phyloP scores from a whole-genome alignment of 2,888 invertebrate species.

The Sarcophaga variegata region DNA sequence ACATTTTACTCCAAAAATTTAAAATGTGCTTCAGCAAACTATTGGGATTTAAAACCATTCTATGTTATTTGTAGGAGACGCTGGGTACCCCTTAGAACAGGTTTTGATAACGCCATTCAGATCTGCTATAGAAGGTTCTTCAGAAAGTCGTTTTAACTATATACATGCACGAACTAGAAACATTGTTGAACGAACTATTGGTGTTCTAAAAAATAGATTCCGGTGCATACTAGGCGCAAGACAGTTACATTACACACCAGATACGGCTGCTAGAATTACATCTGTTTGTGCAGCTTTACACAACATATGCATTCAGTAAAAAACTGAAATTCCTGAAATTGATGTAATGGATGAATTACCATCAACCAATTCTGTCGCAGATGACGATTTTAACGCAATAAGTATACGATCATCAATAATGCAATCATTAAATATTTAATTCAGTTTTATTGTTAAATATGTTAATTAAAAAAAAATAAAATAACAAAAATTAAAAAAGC shows the following conservation, averaged over 20 bases:
- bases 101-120: not conserved
- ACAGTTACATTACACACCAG: conserved; percentile 52
- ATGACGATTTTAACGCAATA: not conserved
- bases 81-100: conserved; percentile 7
- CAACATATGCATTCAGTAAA: conserved; percentile 48
- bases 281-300: conserved; percentile 41
- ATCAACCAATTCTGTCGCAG: too few relatives aligned
- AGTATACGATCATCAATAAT: conserved; percentile 12
- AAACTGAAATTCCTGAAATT: conserved; percentile 5
- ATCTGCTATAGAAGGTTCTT: not conserved
- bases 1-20: not conserved
- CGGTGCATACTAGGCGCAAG: conserved; percentile 34
- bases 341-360: too few relatives aligned
- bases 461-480: not conserved
- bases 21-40: not conserved
- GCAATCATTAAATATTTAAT: conserved; percentile 22
- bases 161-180: conserved; percentile 13
- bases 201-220: conserved; percentile 32
- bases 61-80: not conserved
- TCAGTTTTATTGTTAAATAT: conserved; percentile 1
- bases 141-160: conserved; percentile 16
- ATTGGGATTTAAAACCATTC: not conserved
- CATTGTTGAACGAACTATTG: not conserved
- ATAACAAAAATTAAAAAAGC: too few relatives aligned
- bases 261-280: conserved; percentile 36